Evolutionary conservation across 2,113 vertebrate species (phyloP).

Genomic region (Xiphophorus hellerii): DNA sequence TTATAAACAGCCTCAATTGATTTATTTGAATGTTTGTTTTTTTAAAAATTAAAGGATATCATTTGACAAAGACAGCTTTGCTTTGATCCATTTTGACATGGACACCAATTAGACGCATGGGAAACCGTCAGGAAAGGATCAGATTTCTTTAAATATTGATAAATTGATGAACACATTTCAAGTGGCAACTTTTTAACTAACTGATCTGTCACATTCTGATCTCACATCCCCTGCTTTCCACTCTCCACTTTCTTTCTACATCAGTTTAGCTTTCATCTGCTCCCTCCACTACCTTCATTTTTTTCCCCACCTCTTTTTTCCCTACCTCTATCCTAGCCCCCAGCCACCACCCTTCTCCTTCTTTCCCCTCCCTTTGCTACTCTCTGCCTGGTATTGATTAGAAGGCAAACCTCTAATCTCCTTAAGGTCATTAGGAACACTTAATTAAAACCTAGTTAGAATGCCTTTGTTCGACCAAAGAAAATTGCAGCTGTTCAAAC

Average conservation of each 20-base stretch:
- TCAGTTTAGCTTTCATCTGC: conserved; percentile 6
- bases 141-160: not conserved
- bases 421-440: conserved; percentile 98
- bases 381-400: conserved; percentile 94
- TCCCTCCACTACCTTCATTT: conserved; percentile 9
- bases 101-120: not conserved
- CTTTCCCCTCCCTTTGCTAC: conserved; percentile 75
- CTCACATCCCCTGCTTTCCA: not conserved
- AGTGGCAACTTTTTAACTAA: not conserved
- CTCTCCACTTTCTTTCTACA: not conserved
- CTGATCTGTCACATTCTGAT: not conserved
- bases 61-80: not conserved
- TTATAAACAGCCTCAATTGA: not conserved
- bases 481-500: conserved; percentile 83
- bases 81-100: not conserved
- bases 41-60: not conserved
- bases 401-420: conserved; percentile 96
- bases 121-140: not conserved
- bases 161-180: too few relatives aligned
- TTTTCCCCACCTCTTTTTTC: conserved; percentile 28
- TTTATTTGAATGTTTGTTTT: conserved; percentile 3
- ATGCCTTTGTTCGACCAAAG: conserved; percentile 82
- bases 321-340: conserved; percentile 65
- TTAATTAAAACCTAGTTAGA: conserved; percentile 99
- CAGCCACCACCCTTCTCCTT: conserved; percentile 64